Evolutionary conservation across 1,140 invertebrate genomes (phyloP), one percentile per base, ranked within the genome.

Genomic region (Maniola jurtina): DNA sequence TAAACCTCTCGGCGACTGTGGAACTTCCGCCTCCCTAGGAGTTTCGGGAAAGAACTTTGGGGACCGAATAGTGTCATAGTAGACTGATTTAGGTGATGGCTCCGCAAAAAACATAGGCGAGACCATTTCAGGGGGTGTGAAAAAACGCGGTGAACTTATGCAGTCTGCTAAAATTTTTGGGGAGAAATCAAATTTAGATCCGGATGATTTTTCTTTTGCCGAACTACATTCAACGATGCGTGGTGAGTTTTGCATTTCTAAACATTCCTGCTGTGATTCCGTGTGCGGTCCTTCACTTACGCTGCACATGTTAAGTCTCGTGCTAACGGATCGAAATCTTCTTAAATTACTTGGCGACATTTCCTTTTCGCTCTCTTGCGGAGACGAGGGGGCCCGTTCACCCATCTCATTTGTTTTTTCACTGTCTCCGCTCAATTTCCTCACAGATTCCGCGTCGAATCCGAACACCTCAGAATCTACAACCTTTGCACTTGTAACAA

Each of bases 41-140:
- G 88, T 90, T 50, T 89, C 86, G 1, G 86, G 80, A 58, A 89
- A 89, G 66, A 89, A 90, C 64, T 85, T 86, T 4, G 88, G 86
- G 8, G 88, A 90, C 9, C 86, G 72, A 0, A 90, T 86, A 10
- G 68, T 87, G 62, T 90, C 88, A 61, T 88, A 90, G 48, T 90
- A 90, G 0, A 88, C 88, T 5, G 88, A 90, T 69, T 82, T 90
- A 0, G 86, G 88, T 1, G 87, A 89, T 0, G 87, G 79, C 67
- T 89, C 89, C 0, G 88, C 72, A 58, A 91, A 91, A 69, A 91
- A 92, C 72, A 85, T 83, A 0, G 89, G 89, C 6, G 89, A 90
- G 0, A 84, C 81, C 38, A 79, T 86, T 66, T 91, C 89, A 0
- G 88, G 83, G 0, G 90, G 84, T 0, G 88, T 89, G 54, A 90